phyloP scores from a whole-genome alignment of 2,113 vertebrate genomes.

The Pangasianodon gigas region DNA sequence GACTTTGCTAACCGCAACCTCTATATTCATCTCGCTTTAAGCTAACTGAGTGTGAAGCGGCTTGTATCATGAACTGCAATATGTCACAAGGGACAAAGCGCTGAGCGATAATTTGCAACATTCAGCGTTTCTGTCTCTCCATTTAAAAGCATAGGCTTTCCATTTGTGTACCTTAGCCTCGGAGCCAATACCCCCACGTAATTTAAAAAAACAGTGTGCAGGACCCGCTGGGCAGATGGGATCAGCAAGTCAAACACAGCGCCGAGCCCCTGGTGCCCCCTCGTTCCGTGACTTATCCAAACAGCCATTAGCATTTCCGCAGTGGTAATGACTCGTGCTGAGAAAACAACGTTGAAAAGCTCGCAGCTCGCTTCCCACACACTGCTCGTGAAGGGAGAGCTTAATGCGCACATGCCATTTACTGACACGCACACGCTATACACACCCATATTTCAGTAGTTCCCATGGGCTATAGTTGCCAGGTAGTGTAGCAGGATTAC shows the following conservation, averaged over 20 bases:
- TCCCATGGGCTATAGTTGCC: constrained; percentile 25
- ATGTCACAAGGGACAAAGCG: not conserved
- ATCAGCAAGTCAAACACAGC: constrained; percentile 53
- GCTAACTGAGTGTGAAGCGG: not conserved
- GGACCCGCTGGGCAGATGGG: constrained; percentile 44
- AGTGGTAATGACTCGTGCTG: constrained; percentile 49
- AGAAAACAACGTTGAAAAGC: constrained; percentile 52
- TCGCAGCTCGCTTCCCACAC: constrained; percentile 42
- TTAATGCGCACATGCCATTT: constrained; percentile 30
- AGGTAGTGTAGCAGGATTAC: not conserved
- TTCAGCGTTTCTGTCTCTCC: constrained; percentile 43
- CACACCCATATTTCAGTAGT: not conserved
- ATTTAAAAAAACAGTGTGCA: constrained; percentile 50
- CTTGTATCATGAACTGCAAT: not conserved
- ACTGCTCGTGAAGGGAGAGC: not conserved
- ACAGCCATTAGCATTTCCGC: constrained; percentile 57
- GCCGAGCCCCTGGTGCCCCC: constrained; percentile 41
- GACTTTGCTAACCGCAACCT: not conserved
- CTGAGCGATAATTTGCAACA: constrained; percentile 45
- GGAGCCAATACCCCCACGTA: constrained; percentile 48
- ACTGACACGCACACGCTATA: constrained; percentile 21
- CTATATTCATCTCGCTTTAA: not conserved
- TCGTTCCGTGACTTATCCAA: constrained; percentile 46
- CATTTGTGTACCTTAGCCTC: constrained; percentile 46
- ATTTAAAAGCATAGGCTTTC: constrained; percentile 39